phyloP scores from a whole-genome alignment of 2,797 vertebrate genomes.

The Rhinophrynus dorsalis region DNA sequence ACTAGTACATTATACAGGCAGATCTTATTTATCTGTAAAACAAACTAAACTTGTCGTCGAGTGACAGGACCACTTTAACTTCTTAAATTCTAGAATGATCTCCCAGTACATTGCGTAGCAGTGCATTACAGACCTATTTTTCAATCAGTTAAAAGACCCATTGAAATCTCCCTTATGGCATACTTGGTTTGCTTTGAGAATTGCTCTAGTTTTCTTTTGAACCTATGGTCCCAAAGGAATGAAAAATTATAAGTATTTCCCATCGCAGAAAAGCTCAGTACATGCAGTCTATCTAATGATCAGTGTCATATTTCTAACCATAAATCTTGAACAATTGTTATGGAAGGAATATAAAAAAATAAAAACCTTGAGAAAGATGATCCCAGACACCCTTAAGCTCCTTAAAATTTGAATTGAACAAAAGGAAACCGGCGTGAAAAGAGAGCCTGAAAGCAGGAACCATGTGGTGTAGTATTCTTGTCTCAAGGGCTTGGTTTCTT shows the following conservation, averaged over 20 bases:
- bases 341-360: conserved; percentile 52
- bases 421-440: conserved; percentile 59
- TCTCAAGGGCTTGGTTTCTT: conserved; percentile 32
- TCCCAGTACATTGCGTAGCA: too few relatives aligned
- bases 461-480: conserved; percentile 51
- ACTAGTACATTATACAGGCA: too few relatives aligned
- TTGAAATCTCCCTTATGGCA: too few relatives aligned
- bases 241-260: not conserved
- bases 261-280: not conserved
- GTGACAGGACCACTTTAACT: too few relatives aligned
- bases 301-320: conserved; percentile 8
- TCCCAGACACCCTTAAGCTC: conserved; percentile 55
- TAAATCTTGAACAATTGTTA: conserved; percentile 38
- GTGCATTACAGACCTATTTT: too few relatives aligned
- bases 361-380: conserved; percentile 54
- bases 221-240: too few relatives aligned
- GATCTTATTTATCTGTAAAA: too few relatives aligned
- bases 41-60: too few relatives aligned
- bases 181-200: too few relatives aligned
- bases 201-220: too few relatives aligned
- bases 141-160: too few relatives aligned
- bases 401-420: conserved; percentile 58
- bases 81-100: too few relatives aligned
- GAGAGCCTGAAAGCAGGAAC: conserved; percentile 55
- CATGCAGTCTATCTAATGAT: conserved; percentile 22